Evolutionary conservation across 2,797 vertebrate genomes (phyloP).

Genomic region (Falco cherrug): DNA sequence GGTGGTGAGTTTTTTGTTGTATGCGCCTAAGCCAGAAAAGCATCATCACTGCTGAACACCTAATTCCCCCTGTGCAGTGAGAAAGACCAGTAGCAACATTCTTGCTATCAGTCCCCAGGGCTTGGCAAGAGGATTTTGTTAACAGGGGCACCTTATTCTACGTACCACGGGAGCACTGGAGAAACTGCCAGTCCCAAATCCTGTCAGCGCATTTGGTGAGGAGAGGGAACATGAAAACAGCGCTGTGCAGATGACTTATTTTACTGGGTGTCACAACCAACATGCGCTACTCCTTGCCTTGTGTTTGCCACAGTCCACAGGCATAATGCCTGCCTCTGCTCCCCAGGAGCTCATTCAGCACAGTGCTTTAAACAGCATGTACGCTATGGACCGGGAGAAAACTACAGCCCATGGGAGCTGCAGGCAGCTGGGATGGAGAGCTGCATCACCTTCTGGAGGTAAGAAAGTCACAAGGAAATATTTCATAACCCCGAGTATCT

Average conservation of each 20-base stretch:
- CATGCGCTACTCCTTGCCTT: not conserved
- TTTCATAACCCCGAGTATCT: not conserved
- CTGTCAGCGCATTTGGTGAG: not conserved
- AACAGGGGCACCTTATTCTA: not conserved
- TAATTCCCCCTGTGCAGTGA: not conserved
- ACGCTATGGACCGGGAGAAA: not conserved
- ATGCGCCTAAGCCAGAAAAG: not conserved
- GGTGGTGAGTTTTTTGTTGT: not conserved
- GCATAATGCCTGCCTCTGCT: fast-evolving
- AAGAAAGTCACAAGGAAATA: not conserved
- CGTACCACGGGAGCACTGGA: not conserved
- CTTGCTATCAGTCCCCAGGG: not conserved
- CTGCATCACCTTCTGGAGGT: not conserved
- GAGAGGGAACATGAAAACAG: not conserved
- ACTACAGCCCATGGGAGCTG: not conserved
- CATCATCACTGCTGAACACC: not conserved
- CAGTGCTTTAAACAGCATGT: not conserved
- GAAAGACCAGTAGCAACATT: not conserved
- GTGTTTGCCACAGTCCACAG: not conserved
- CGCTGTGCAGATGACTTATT: not conserved
- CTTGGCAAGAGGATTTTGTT: not conserved
- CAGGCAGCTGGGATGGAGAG: not conserved
- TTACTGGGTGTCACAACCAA: not conserved
- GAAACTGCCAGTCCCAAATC: not conserved
- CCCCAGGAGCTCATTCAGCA: fast-evolving